A percentile compares a stretch with the other conserved stretches of the same genome.
Evolutionary conservation across 2,888 invertebrate genomes (phyloP).

Genomic region (Mesorhabditis spiculigera): DNA sequence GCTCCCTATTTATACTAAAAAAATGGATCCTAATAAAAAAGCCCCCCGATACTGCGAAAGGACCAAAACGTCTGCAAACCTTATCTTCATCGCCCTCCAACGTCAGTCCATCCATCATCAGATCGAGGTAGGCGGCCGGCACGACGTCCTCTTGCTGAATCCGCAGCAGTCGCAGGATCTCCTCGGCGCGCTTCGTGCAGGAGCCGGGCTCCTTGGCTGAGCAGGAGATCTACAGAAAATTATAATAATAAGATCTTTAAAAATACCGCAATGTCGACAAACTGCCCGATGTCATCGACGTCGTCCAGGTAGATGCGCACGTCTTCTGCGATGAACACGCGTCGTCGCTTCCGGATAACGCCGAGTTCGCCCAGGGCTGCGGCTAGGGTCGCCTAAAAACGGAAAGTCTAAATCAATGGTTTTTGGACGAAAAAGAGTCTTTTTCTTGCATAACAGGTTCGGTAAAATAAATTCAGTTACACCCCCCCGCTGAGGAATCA

Average conservation of each 20-base stretch:
- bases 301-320: conserved; percentile 20
- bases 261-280: conserved; percentile 20
- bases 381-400: conserved; percentile 15
- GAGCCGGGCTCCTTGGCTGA: too few relatives aligned
- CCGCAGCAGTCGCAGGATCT: conserved; percentile 10
- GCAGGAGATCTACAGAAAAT: not conserved
- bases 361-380: conserved; percentile 21
- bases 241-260: not conserved
- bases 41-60: too few relatives aligned
- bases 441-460: not conserved
- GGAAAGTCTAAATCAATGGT: not conserved
- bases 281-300: conserved; percentile 21
- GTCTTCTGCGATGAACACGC: conserved; percentile 18
- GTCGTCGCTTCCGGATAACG: conserved; percentile 18
- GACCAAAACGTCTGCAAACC: too few relatives aligned
- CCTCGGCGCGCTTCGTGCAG: conserved; percentile 9
- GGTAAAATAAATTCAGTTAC: not conserved
- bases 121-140: conserved; percentile 18
- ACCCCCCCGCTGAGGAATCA: not conserved
- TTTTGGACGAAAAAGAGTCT: not conserved
- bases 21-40: too few relatives aligned
- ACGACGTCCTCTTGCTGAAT: conserved; percentile 13
- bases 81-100: conserved; percentile 8
- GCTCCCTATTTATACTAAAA: too few relatives aligned
- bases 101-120: conserved; percentile 14